Conservation (phyloP, 2,113 vertebrate genomes). For the Panurus biarmicus region DNA sequence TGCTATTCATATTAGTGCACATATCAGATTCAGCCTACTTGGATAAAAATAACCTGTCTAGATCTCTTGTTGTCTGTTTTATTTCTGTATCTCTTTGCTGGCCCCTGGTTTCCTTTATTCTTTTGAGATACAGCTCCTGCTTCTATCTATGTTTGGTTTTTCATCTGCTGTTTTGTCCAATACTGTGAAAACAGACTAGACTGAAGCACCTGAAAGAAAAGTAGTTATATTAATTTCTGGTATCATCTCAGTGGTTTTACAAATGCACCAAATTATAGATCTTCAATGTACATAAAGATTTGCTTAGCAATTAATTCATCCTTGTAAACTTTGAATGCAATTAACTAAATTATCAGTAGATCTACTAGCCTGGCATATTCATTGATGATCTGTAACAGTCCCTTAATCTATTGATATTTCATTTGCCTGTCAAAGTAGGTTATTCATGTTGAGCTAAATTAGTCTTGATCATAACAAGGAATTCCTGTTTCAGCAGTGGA, state of each 20-base stretch:
- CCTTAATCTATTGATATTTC: constrained; percentile 3
- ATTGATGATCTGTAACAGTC: neutral
- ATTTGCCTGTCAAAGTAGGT: neutral
- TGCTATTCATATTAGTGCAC: neutral
- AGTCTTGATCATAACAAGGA: neutral
- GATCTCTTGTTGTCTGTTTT: neutral
- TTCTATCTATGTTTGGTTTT: neutral
- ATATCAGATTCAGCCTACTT: neutral
- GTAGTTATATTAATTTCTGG: neutral
- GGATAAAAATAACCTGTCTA: neutral
- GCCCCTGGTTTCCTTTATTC: neutral
- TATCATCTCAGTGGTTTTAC: neutral
- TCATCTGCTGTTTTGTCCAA: neutral
- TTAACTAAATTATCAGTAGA: neutral
- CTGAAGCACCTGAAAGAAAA: neutral
- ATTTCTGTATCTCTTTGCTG: neutral
- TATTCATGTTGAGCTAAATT: neutral
- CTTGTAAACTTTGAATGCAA: neutral
- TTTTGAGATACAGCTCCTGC: neutral
- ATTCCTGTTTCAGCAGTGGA: neutral
- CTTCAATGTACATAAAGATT: neutral
- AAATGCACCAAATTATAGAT: neutral
- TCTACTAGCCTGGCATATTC: neutral
- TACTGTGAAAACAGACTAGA: neutral
- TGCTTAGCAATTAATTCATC: neutral